These are phyloP conservation scores for Hystrix brachyura DNA, from an alignment of 2,113 vertebrate species.

Conservation along the genomic window DNA sequence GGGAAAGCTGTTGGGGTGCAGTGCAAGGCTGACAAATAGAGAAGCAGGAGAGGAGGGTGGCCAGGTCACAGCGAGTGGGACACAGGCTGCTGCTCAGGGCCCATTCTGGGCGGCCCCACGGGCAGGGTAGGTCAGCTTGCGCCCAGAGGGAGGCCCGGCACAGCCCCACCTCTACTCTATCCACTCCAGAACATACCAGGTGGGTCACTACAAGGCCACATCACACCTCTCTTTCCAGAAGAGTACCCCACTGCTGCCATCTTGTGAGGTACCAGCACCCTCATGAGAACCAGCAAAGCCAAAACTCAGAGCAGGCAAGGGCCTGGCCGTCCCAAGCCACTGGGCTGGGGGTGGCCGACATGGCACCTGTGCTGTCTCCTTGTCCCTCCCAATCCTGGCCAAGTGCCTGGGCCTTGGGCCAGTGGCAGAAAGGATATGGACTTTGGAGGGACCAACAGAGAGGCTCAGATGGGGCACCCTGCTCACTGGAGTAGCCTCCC, in stretches of 20 bases:
- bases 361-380: neutral
- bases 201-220: neutral
- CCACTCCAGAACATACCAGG: neutral
- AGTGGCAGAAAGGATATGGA: neutral
- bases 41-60: neutral
- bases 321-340: neutral
- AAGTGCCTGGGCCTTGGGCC: neutral
- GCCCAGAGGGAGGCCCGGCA: neutral
- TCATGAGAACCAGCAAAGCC: neutral
- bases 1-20: neutral
- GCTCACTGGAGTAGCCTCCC: neutral
- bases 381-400: neutral
- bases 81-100: neutral
- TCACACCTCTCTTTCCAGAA: neutral
- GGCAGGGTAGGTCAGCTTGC: neutral
- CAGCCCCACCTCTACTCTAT: neutral
- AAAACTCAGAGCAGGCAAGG: neutral
- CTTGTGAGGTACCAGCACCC: neutral
- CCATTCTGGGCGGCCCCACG: neutral
- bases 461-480: neutral
- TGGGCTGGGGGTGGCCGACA: neutral
- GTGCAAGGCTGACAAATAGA: neutral
- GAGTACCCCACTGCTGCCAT: neutral
- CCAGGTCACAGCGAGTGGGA: neutral
- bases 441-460: neutral